phyloP scores from a whole-genome alignment of 2,797 vertebrate genomes.

The Craterocephalus amniculus region DNA sequence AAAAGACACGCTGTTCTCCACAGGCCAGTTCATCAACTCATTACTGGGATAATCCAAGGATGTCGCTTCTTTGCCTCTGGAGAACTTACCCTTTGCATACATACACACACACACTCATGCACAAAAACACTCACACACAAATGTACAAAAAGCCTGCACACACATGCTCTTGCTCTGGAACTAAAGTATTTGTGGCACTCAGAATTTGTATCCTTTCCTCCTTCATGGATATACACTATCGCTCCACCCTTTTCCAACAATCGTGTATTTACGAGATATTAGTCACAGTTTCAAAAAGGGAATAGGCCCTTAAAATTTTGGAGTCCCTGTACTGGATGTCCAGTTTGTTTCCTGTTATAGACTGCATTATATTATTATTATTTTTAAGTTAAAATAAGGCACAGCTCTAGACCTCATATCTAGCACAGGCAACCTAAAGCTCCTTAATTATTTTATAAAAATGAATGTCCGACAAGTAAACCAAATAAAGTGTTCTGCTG shows the following conservation, averaged over 20 bases:
- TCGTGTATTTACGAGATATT: neutral
- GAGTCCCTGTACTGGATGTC: neutral
- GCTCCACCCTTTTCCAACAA: constrained; percentile 28
- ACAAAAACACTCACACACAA: neutral
- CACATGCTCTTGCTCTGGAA: constrained; percentile 17
- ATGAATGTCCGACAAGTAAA: constrained; percentile 22
- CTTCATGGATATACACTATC: constrained; percentile 31
- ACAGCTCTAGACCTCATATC: neutral
- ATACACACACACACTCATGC: neutral
- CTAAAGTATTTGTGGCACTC: constrained; percentile 1
- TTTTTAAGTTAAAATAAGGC: constrained; percentile 12
- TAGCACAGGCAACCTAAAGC: constrained; percentile 11
- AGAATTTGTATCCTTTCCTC: constrained; percentile 31
- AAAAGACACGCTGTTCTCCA: constrained; percentile 51
- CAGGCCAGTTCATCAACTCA: constrained; percentile 65
- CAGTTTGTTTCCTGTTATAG: constrained; percentile 21
- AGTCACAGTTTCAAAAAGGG: constrained; percentile 23
- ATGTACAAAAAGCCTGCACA: constrained; percentile 17
- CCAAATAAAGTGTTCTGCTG: constrained; percentile 12
- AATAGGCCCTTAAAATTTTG: neutral
- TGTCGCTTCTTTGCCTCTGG: constrained; percentile 29
- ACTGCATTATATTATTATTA: constrained; percentile 5
- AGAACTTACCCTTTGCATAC: constrained; percentile 27
- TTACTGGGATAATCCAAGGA: constrained; percentile 58
- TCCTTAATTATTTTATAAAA: constrained; percentile 19